phyloP scores from a whole-genome alignment of 2,888 invertebrate species.

The Apamea epomidion region DNA sequence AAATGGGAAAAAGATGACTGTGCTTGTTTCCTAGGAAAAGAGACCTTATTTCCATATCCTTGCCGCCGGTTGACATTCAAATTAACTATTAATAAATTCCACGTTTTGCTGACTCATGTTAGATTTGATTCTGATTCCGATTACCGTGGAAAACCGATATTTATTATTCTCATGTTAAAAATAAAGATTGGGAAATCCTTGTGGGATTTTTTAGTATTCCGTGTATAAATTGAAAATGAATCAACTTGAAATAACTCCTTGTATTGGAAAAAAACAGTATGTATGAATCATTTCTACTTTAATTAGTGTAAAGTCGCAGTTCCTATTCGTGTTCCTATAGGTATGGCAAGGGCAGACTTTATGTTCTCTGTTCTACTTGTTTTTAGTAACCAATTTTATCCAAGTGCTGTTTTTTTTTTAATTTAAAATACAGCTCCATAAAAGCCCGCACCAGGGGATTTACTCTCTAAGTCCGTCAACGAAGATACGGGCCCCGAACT shows the following conservation, averaged over 20 bases:
- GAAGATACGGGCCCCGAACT: too few species aligned
- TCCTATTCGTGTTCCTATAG: not conserved
- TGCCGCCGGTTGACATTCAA: slow-evolving; percentile 5
- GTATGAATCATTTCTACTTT: not conserved
- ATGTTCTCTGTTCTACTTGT: not conserved
- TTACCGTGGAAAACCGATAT: not conserved
- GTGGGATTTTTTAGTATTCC: not conserved
- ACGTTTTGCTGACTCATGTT: slow-evolving; percentile 17
- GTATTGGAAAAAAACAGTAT: too few species aligned
- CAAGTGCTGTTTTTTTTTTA: not conserved
- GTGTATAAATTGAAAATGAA: not conserved
- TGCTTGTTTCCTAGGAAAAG: not conserved
- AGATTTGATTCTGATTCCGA: not conserved
- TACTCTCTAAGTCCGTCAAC: too few species aligned
- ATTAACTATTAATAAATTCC: not conserved
- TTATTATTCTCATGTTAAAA: not conserved
- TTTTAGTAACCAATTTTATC: not conserved
- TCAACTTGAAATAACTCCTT: not conserved
- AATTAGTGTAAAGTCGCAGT: not conserved
- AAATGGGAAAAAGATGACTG: not conserved
- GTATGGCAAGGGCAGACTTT: not conserved
- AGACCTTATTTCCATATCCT: not conserved
- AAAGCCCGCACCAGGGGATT: too few species aligned
- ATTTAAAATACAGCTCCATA: not conserved
- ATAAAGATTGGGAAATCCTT: slow-evolving; percentile 2